Conservation (phyloP, 2,888 invertebrate genomes). For the Catocala fraxini region DNA sequence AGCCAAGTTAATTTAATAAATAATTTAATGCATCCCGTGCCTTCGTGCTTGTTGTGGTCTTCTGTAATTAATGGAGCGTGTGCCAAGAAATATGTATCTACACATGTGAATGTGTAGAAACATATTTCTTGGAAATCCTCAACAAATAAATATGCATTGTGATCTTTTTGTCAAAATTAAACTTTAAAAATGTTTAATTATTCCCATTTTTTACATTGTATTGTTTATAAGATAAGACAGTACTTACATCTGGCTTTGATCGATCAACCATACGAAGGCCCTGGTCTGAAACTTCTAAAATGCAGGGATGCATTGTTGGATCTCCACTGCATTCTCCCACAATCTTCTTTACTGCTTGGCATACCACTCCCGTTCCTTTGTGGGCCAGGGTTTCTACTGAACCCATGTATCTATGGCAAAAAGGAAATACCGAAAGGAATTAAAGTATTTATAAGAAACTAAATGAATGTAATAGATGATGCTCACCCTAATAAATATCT, state of each 20-base stretch:
- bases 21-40: no score
- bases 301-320: constrained; percentile 93
- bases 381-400: constrained; percentile 98
- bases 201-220: no score
- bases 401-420: constrained; percentile 91
- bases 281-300: constrained; percentile 98
- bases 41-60: no score
- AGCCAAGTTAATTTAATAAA: no score
- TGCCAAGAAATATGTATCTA: no score
- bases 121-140: no score
- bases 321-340: constrained; percentile 90
- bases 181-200: no score
- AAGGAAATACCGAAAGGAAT: constrained; percentile 12
- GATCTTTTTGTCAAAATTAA: no score
- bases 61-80: no score
- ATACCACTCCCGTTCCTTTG: constrained; percentile 98
- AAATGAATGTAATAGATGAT: neutral
- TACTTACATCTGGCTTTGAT: constrained; percentile 91
- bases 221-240: neutral
- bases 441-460: neutral
- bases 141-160: no score
- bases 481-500: constrained; percentile 93
- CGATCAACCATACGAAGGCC: constrained; percentile 98
- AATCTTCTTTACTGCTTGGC: constrained; percentile 96
- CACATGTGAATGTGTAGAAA: no score